Base-by-base conservation (phyloP, 2,888 invertebrate species). In the Ypsolopha sequella region DNA sequence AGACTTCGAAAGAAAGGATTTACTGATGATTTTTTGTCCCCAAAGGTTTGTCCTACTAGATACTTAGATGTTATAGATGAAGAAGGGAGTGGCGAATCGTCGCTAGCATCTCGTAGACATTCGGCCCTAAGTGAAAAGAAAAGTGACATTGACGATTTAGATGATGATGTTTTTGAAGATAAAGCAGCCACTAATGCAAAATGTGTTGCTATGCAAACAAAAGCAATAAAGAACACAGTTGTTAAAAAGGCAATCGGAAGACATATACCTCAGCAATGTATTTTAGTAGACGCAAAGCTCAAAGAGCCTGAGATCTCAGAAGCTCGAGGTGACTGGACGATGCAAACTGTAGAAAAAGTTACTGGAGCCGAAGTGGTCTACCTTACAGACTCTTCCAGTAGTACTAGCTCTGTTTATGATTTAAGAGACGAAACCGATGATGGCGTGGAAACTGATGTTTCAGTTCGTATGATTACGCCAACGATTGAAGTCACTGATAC, bases 61-160 rank as follows among this genome's bases (percentile, higher is more conserved):
- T 91, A 89, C 58, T 80, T 94, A 64, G 93, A 93, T 65, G 93
- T 92, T 6, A 94, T 94, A 58, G 91, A 91, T 62, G 94, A 94
- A 74, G 94, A 94, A 80, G 89, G 89, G 4, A 92, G 92, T 62
- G 74, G 84, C 64, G 91, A 92, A 62, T 85, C 89, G 6, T 91
- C 90, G 57, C 87, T 89, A 57, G 82, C 88, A 58, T 88, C 91
- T 60, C 67, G 89, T 60, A 66, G 89, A 62, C 79, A 88, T 60
- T 75, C 89, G 61, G 79, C 88, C 73, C 63, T 88, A 63, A 68
- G 82, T 62, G 86, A 86, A 41, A 85, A 79, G 51, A 78, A 76
- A 70, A 76, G 82, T 67, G 77, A 88, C 60, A 66, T 61, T 53
- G 86, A 88, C 51, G 81, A 88, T 53, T 66, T 80, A 54, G 88